Evolutionary conservation across 2,888 invertebrate genomes (phyloP).

Genomic region (Phasia obesa): DNA sequence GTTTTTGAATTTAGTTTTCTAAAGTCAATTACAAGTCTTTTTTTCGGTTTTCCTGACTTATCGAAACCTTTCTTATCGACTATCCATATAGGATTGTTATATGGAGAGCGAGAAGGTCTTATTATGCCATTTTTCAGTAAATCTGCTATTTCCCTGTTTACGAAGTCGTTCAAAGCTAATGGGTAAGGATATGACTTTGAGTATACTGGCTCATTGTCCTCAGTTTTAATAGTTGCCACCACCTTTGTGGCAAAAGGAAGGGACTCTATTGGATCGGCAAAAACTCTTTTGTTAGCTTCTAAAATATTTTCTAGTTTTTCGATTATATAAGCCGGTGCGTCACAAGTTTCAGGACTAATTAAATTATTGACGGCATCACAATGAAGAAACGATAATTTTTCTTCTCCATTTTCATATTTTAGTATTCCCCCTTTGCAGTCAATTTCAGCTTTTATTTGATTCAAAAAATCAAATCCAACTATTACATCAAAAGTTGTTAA

Average conservation of each 20-base stretch:
- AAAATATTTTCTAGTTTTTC: conserved; percentile 16
- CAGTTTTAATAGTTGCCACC: conserved; percentile 48
- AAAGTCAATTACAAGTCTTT: conserved; percentile 39
- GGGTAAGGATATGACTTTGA: conserved; percentile 42
- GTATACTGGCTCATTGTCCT: conserved; percentile 51
- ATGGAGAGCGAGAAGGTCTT: too few relatives aligned
- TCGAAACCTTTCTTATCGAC: conserved; percentile 47
- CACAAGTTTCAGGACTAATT: conserved; percentile 6
- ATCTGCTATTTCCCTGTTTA: conserved; percentile 22
- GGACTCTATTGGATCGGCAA: conserved; percentile 19
- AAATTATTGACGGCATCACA: conserved; percentile 28
- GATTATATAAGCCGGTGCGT: not conserved
- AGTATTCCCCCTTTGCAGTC: conserved; percentile 47
- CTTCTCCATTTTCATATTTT: conserved; percentile 30
- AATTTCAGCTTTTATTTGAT: conserved; percentile 57
- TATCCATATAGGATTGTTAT: conserved; percentile 40
- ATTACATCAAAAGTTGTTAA: conserved; percentile 38
- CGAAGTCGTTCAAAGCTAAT: conserved; percentile 25
- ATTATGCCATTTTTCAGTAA: too few relatives aligned
- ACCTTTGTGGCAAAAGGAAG: conserved; percentile 71
- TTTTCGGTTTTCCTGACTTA: conserved; percentile 34
- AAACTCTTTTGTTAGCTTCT: conserved; percentile 8
- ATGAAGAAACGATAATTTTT: conserved; percentile 23
- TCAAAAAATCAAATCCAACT: conserved; percentile 56
- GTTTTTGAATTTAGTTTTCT: conserved; percentile 30